Evolutionary conservation across 2,113 vertebrate species (phyloP).

Genomic region (Neogale vison): DNA sequence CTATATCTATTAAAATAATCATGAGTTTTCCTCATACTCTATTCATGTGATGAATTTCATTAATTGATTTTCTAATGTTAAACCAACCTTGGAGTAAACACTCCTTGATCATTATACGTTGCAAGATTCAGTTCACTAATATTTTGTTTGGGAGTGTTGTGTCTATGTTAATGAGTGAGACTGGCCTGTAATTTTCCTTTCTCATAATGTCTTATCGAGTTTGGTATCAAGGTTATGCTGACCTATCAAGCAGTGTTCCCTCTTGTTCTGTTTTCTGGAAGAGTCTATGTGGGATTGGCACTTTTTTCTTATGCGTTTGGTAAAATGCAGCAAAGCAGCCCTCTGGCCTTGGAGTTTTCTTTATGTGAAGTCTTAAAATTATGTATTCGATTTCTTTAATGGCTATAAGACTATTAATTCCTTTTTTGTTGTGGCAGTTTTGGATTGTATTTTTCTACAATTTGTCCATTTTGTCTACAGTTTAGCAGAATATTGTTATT

Average conservation of each 20-base stretch:
- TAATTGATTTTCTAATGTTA: conserved; percentile 23
- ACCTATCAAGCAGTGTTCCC: not conserved
- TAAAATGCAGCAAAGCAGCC: not conserved
- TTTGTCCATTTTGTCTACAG: not conserved
- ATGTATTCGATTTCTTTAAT: not conserved
- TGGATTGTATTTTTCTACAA: not conserved
- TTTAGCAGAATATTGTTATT: not conserved
- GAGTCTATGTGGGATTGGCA: not conserved
- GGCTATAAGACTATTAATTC: not conserved
- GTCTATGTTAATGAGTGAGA: not conserved
- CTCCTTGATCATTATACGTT: not conserved
- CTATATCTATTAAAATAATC: not conserved
- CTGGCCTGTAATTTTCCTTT: conserved; percentile 20
- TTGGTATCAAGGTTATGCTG: conserved; percentile 34
- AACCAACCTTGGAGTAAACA: not conserved
- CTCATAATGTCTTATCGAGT: not conserved
- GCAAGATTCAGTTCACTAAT: not conserved
- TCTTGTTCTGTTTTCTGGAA: not conserved
- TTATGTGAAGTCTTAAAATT: conserved; percentile 5
- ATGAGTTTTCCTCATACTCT: not conserved
- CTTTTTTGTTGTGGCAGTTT: not conserved
- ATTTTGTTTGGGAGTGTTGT: not conserved
- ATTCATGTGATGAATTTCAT: not conserved
- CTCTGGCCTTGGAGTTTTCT: not conserved
- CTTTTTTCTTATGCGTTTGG: not conserved